Evolutionary conservation across 2,797 vertebrate species (phyloP).

Genomic region (Pseudocheirus occidentalis): DNA sequence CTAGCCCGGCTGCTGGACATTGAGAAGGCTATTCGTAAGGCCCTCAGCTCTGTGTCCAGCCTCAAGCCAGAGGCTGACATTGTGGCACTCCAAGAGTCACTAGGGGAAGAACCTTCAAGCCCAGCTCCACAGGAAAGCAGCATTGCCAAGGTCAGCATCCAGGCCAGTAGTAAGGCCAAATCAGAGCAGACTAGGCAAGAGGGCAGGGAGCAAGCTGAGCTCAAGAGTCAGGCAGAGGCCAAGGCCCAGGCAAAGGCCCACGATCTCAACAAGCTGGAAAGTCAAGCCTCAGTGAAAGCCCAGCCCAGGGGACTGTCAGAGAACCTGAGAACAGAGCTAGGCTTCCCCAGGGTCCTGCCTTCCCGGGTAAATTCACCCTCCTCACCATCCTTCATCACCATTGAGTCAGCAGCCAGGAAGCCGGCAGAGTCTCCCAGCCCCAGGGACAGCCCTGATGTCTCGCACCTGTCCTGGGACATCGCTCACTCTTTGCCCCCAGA

Average conservation of each 20-base stretch:
- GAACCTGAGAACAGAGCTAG: slow-evolving; percentile 65
- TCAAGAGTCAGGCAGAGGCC: slow-evolving; percentile 11
- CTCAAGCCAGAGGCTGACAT: slow-evolving; percentile 94
- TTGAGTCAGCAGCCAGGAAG: slow-evolving; percentile 91
- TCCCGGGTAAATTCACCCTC: slow-evolving; percentile 85
- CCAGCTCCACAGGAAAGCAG: slow-evolving; percentile 79
- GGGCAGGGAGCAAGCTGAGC: not conserved
- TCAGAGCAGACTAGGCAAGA: slow-evolving; percentile 73
- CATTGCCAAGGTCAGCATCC: slow-evolving; percentile 88
- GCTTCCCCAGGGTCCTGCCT: slow-evolving; percentile 75
- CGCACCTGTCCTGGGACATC: slow-evolving; percentile 13
- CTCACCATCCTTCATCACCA: slow-evolving; percentile 92
- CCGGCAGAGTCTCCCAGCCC: slow-evolving; percentile 76
- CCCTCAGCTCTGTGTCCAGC: slow-evolving; percentile 92
- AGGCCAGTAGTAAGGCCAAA: slow-evolving; percentile 88
- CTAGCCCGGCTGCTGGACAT: slow-evolving; percentile 93
- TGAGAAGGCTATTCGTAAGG: slow-evolving; percentile 94
- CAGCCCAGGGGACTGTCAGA: slow-evolving; percentile 59
- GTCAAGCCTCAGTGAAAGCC: slow-evolving; percentile 73
- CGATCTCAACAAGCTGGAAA: slow-evolving; percentile 34
- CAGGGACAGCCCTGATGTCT: not conserved
- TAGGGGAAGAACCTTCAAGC: slow-evolving; percentile 81
- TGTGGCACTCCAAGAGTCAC: slow-evolving; percentile 89
- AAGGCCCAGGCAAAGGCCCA: not conserved
- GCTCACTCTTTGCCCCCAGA: slow-evolving; percentile 26